Percentiles rank a stretch among this genome's conserved stretches.
phyloP scores from a whole-genome alignment of 2,797 vertebrate genomes.

The Tarsius wallacei region DNA sequence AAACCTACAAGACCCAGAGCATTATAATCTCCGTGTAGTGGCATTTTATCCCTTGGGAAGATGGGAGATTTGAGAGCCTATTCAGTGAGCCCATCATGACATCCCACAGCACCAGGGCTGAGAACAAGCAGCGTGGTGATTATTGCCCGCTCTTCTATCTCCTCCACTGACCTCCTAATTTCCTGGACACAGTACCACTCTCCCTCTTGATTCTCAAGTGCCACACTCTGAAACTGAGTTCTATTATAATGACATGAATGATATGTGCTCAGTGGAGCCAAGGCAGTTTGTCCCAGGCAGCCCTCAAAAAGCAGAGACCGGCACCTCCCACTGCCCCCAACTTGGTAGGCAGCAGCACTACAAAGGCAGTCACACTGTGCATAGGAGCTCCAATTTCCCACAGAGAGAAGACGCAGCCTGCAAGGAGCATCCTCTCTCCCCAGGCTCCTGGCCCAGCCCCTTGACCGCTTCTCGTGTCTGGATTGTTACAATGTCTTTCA shows the following conservation, averaged over 20 bases:
- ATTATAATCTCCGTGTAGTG: not conserved
- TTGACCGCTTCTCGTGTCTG: not conserved
- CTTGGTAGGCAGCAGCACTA: not conserved
- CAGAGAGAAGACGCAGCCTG: not conserved
- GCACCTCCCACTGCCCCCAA: not conserved
- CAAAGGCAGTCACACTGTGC: not conserved
- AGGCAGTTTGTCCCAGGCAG: not conserved
- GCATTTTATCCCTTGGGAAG: not conserved
- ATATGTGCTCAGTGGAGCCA: not conserved
- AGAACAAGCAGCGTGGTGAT: not conserved
- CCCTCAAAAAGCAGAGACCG: not conserved
- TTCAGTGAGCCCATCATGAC: not conserved
- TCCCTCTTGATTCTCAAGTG: conserved; percentile 43
- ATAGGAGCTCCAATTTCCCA: not conserved
- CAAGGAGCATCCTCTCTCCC: not conserved
- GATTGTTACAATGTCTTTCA: too few relatives aligned
- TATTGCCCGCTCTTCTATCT: not conserved
- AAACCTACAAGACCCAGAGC: too few relatives aligned
- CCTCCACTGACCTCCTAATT: not conserved
- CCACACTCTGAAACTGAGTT: not conserved
- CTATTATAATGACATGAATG: not conserved
- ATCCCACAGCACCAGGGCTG: not conserved
- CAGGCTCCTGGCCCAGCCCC: accelerated
- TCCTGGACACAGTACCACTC: not conserved
- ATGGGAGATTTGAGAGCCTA: not conserved